Evolutionary conservation across 2,888 invertebrate species (phyloP), one percentile per base, ranked within the genome.

Genomic region (Machimus atricapillus): DNA sequence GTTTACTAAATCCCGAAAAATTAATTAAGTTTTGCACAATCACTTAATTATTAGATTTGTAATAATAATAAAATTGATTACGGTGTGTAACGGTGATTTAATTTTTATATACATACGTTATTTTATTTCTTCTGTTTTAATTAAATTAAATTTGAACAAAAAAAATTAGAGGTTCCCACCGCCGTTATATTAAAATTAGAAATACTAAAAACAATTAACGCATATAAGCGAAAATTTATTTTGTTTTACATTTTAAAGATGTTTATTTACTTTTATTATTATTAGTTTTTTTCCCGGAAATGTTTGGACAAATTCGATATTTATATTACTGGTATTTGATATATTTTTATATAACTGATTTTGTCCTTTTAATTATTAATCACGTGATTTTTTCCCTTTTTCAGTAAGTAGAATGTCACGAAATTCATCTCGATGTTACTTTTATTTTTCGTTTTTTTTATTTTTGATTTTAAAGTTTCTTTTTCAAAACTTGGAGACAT

Each of bases 271-370:
- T 27, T 27, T 58, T 34, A 66, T 82, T 82, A 1, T 12, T 19
- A 73, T 27, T 23, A 43, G 43, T 43, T 37, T 34, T 46, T 82
- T 82, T 82, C 82, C 82, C 82, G 82, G 82, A 82, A 82, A 82
- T 82, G 52, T 16, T 79, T 56, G 58, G 82, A 82, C 82, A 58
- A 58, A 82, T 82, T 82, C 82, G 82, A 82, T 82, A 12, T 40
- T 40, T 40, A 8, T 43, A 73, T 83, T 46, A 46, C 43, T 83
- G 19, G 76, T 76, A 76, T 76, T 76, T 76, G 8, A 76, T 76
- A 37, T 16, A 58, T 58, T 58, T 58, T 58, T 34, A 34, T 7
- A 58, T 58, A 58, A 58, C 23, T 79, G 34, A 7, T 34, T 79
- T 79, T 79, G 79, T 52, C 79, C 43, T 27, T 79, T 23, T 52